These are phyloP conservation scores for Lytechinus variegatus DNA, from an alignment of 35 echinoderm and acorn worm species.

Conservation along the genomic window DNA sequence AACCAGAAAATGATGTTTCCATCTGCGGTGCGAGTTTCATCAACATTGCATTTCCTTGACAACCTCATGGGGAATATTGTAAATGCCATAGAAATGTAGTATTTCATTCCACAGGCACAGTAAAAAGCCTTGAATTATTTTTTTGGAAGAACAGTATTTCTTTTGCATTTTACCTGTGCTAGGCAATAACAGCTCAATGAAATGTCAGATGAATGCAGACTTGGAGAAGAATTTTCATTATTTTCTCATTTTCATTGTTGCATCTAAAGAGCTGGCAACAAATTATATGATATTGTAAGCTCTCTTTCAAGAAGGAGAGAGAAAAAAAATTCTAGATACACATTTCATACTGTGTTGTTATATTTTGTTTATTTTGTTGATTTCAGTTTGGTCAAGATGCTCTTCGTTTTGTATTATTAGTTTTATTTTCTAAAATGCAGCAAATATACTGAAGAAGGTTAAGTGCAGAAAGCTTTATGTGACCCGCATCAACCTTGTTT, in stretches of 20 bases:
- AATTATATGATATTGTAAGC: not conserved
- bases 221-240: not conserved
- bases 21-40: not conserved
- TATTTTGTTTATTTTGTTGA: no score
- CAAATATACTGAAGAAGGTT: no score
- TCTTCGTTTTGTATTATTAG: no score
- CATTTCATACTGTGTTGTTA: no score
- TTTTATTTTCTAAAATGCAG: no score
- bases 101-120: not conserved
- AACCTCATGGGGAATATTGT: not conserved
- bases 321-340: not conserved
- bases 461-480: no score
- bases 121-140: not conserved
- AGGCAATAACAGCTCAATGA: not conserved
- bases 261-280: not conserved
- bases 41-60: not conserved
- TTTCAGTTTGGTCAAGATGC: no score
- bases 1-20: not conserved
- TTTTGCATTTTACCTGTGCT: not conserved
- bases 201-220: not conserved
- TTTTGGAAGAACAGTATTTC: not conserved
- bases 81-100: not conserved
- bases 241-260: not conserved
- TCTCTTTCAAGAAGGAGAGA: not conserved
- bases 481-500: no score